phyloP scores from a whole-genome alignment of 2,888 invertebrate species.

The Podabrus alpinus region DNA sequence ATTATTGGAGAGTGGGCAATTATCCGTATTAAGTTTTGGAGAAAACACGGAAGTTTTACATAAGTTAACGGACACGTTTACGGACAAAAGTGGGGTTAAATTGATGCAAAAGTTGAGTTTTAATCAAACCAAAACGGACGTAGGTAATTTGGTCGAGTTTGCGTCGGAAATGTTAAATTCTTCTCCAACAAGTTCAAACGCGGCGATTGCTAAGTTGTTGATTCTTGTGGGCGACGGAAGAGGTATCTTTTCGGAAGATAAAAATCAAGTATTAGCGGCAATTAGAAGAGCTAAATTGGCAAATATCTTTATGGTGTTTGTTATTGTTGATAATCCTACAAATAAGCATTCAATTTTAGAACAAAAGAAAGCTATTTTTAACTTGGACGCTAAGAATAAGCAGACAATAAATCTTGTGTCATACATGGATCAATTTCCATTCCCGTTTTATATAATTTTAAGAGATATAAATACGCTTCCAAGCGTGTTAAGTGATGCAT shows the following conservation, averaged over 20 bases:
- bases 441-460: constrained; percentile 95
- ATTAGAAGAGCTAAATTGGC: constrained; percentile 79
- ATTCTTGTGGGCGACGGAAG: constrained; percentile 95
- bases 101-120: constrained; percentile 83
- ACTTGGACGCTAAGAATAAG: constrained; percentile 55
- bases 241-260: constrained; percentile 88
- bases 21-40: constrained; percentile 91
- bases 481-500: constrained; percentile 88
- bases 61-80: constrained; percentile 83
- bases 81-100: constrained; percentile 82
- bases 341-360: constrained; percentile 93
- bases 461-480: constrained; percentile 88
- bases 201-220: constrained; percentile 78
- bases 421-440: constrained; percentile 96
- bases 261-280: constrained; percentile 74
- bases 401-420: constrained; percentile 66
- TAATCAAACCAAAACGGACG: constrained; percentile 85
- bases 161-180: constrained; percentile 69
- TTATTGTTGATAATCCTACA: constrained; percentile 92
- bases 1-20: constrained; percentile 90
- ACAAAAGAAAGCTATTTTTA: constrained; percentile 78
- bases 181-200: constrained; percentile 52
- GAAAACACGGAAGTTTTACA: constrained; percentile 85
- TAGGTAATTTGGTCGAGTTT: constrained; percentile 81
- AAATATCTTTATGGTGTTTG: constrained; percentile 91